phyloP scores from a whole-genome alignment of 1,140 invertebrate species.

The Acromyrmex charruanus region DNA sequence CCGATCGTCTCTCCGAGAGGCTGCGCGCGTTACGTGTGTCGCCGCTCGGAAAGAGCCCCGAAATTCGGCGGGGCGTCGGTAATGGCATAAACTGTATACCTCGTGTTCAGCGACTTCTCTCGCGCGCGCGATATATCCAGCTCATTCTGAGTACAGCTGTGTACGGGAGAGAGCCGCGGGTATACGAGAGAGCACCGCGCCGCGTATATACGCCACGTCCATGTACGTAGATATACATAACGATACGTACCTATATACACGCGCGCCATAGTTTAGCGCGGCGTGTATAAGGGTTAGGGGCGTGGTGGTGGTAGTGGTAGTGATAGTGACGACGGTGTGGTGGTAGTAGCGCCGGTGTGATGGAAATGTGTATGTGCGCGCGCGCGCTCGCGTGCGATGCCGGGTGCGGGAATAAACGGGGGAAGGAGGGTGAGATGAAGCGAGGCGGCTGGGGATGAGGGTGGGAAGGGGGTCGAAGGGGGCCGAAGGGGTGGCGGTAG shows the following conservation, averaged over 20 bases:
- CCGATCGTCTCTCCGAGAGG: conserved; percentile 46
- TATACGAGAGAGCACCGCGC: conserved; percentile 50
- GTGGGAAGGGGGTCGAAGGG: conserved; percentile 18
- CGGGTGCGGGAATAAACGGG: conserved; percentile 70
- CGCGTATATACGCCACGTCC: conserved; percentile 52
- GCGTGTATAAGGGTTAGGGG: conserved; percentile 76
- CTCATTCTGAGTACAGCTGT: conserved; percentile 79
- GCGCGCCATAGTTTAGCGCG: conserved; percentile 78
- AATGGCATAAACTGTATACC: conserved; percentile 80
- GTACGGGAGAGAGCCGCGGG: conserved; percentile 46
- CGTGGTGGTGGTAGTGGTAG: conserved; percentile 71
- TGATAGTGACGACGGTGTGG: conserved; percentile 66
- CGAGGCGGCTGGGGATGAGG: conserved; percentile 60
- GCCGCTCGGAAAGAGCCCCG: conserved; percentile 71
- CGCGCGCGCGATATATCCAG: conserved; percentile 78
- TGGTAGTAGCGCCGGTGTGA: conserved; percentile 44
- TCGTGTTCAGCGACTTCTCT: conserved; percentile 76
- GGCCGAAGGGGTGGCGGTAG: conserved; percentile 57
- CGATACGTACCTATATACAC: conserved; percentile 67
- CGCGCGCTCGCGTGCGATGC: conserved; percentile 43
- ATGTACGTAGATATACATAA: conserved; percentile 52
- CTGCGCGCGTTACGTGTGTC: conserved; percentile 55
- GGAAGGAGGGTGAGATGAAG: conserved; percentile 55
- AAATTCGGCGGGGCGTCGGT: conserved; percentile 80
- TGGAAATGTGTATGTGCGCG: conserved; percentile 12